Percentiles rank a stretch among this genome's conserved stretches.
phyloP scores from a whole-genome alignment of 1,140 invertebrate species.

The Pygmarrhopalites habei region DNA sequence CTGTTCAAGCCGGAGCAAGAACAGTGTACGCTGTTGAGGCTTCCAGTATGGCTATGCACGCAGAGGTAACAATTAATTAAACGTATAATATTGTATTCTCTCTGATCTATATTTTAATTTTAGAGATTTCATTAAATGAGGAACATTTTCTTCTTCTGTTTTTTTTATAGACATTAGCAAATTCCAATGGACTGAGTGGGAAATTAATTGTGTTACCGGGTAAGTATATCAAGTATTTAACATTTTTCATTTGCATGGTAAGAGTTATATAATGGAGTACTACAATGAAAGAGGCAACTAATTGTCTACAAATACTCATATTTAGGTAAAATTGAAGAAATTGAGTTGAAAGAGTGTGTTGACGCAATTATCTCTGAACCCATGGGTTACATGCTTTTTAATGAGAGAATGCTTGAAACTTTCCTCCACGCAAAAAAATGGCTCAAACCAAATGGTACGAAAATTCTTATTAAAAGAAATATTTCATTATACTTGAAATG shows the following conservation, averaged over 20 bases:
- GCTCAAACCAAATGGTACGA: conserved; percentile 80
- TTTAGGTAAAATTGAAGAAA: conserved; percentile 99
- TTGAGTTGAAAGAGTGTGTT: conserved; percentile 86
- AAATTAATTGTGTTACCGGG: conserved; percentile 88
- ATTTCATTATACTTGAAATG: too few relatives aligned
- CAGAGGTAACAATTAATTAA: conserved; percentile 65
- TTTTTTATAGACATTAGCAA: conserved; percentile 62
- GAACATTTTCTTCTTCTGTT: background rate
- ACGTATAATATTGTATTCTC: too few relatives aligned
- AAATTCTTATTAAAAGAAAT: too few relatives aligned
- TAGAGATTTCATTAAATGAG: too few relatives aligned
- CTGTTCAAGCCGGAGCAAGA: conserved; percentile 90
- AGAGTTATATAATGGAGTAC: too few relatives aligned
- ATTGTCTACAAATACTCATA: too few relatives aligned
- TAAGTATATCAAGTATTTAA: too few relatives aligned
- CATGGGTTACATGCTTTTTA: conserved; percentile 99
- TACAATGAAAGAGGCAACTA: too few relatives aligned
- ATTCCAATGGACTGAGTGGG: conserved; percentile 78
- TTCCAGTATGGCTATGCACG: conserved; percentile 95
- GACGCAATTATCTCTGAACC: conserved; percentile 98
- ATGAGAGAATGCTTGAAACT: conserved; percentile 98
- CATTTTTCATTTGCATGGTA: too few relatives aligned
- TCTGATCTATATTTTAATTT: too few relatives aligned
- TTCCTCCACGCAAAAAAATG: conserved; percentile 98
- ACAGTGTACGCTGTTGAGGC: conserved; percentile 98